phyloP scores from a whole-genome alignment of 2,888 invertebrate genomes.

The Alsophila aescularia region DNA sequence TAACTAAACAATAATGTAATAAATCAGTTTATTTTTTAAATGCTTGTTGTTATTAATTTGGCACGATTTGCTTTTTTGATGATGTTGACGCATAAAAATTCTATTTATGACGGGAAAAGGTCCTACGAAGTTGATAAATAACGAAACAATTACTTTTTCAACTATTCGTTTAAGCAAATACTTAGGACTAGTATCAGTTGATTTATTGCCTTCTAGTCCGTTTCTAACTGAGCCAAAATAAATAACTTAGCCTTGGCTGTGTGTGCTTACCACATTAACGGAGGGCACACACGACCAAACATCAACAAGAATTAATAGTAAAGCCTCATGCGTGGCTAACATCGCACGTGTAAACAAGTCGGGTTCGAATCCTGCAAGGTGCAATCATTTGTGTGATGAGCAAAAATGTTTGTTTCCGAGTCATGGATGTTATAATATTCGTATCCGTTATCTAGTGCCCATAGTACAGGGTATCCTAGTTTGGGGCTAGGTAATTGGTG shows the following conservation, averaged over 20 bases:
- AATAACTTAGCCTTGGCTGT: slow-evolving; percentile 18
- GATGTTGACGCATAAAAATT: neutral
- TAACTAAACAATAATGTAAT: no score
- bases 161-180: slow-evolving; percentile 9
- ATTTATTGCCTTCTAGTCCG: slow-evolving; percentile 19
- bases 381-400: no score
- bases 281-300: slow-evolving; percentile 5
- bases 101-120: slow-evolving; percentile 1
- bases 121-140: neutral
- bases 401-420: no score
- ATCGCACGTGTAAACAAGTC: no score
- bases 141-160: slow-evolving; percentile 4
- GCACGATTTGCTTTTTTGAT: slow-evolving; percentile 4
- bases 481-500: no score
- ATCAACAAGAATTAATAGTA: neutral
- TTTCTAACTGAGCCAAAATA: slow-evolving; percentile 15
- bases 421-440: no score
- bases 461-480: no score
- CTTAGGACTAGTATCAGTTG: slow-evolving; percentile 6
- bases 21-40: no score
- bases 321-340: no score
- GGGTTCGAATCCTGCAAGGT: no score
- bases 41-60: no score
- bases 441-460: no score
- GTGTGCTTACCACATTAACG: slow-evolving; percentile 14